Evolutionary conservation across 2,888 invertebrate genomes (phyloP).

Genomic region (Lissonota sp.): DNA sequence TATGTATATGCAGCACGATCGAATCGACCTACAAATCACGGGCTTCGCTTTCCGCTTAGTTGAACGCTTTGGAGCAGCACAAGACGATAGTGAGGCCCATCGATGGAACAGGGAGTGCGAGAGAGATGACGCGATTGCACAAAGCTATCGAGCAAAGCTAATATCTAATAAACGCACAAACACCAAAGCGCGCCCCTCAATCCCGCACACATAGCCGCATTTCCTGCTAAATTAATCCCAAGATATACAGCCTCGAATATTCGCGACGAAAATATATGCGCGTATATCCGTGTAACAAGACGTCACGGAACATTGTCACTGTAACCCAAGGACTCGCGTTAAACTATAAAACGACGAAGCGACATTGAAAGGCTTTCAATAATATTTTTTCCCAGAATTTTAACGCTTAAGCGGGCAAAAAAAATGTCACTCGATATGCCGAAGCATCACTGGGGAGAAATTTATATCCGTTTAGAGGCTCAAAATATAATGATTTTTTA

Average conservation of each 20-base stretch:
- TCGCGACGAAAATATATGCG: conserved; percentile 5
- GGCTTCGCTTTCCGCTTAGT: conserved; percentile 70
- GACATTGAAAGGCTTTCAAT: neutral
- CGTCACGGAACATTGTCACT: neutral
- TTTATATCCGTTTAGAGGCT: neutral
- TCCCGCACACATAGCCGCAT: conserved; percentile 25
- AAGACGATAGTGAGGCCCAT: conserved; percentile 38
- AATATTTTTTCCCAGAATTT: neutral
- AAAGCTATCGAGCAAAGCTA: conserved; percentile 25
- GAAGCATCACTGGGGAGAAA: neutral
- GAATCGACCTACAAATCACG: conserved; percentile 79
- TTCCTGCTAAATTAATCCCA: conserved; percentile 39
- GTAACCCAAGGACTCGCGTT: neutral
- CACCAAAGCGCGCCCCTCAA: conserved; percentile 8
- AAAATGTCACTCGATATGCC: neutral
- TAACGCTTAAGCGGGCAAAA: neutral
- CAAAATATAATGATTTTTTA: too few relatives aligned
- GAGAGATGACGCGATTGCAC: conserved; percentile 9
- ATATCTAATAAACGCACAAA: conserved; percentile 53
- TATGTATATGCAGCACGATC: conserved; percentile 69
- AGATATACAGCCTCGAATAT: conserved; percentile 6
- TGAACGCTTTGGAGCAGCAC: conserved; percentile 57
- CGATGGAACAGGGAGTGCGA: conserved; percentile 6
- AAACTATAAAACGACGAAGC: neutral
- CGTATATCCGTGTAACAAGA: neutral